These are phyloP conservation scores for Hycleus phaleratus DNA, from an alignment of 1,140 invertebrate species.

Conservation along the genomic window DNA sequence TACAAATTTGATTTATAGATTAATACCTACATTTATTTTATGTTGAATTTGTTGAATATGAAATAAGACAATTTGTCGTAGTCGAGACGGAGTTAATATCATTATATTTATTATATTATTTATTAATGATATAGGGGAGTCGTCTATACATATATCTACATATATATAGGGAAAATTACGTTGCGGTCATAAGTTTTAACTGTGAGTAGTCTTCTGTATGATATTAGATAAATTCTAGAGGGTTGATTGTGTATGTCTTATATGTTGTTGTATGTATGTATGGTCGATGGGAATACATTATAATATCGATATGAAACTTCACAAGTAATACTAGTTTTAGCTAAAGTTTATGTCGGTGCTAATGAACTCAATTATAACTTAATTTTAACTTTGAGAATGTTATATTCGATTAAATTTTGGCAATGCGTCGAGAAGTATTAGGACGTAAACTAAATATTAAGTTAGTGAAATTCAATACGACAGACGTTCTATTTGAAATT, in stretches of 20 bases:
- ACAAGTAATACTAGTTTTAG: constrained; percentile 23
- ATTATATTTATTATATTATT: constrained; percentile 16
- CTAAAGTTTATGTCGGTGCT: constrained; percentile 17
- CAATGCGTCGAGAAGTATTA: constrained; percentile 14
- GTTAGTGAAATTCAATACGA: constrained; percentile 14
- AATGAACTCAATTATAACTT: constrained; percentile 19
- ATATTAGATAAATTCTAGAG: too few relatives aligned
- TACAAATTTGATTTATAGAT: too few relatives aligned
- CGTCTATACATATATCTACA: background rate
- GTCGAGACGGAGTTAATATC: constrained; percentile 1
- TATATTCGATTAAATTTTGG: constrained; percentile 17
- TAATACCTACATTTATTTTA: background rate
- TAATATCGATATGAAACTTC: constrained; percentile 21
- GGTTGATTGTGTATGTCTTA: background rate
- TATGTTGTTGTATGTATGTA: too few relatives aligned
- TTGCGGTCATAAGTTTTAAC: constrained; percentile 8
- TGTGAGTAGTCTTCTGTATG: too few relatives aligned
- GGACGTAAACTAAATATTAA: constrained; percentile 15
- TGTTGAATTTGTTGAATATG: constrained; percentile 14
- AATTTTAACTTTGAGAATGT: constrained; percentile 17
- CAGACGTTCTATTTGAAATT: constrained; percentile 10
- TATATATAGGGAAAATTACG: constrained; percentile 7
- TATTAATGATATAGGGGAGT: constrained; percentile 5
- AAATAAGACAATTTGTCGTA: constrained; percentile 11
- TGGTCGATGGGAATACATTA: constrained; percentile 10